A percentile compares a stretch with the other conserved stretches of the same genome.
These are phyloP conservation scores for Tuberolachnus salignus DNA, from an alignment of 2,888 invertebrate genomes.

Conservation along the genomic window DNA sequence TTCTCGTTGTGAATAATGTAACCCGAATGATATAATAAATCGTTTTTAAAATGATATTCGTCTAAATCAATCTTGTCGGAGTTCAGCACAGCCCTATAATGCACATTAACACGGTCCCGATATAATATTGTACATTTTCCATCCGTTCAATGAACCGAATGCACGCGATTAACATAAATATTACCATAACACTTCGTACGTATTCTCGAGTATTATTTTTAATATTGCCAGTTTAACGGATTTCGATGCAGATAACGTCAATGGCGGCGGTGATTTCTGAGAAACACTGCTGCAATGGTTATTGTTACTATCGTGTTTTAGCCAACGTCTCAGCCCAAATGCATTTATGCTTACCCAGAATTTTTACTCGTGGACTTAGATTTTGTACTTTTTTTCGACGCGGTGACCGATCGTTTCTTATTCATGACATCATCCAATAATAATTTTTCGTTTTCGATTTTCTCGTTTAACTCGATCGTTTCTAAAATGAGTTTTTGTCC, in stretches of 20 bases:
- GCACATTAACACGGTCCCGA: background rate
- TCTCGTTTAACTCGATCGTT: background rate
- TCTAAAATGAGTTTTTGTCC: conserved; percentile 8
- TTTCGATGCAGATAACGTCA: no score
- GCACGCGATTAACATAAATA: background rate
- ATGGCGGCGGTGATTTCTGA: no score
- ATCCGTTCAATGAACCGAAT: background rate
- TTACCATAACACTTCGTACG: conserved; percentile 36
- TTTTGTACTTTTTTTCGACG: background rate
- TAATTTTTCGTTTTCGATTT: background rate
- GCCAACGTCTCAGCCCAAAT: no score
- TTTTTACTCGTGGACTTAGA: background rate
- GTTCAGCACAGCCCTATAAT: background rate
- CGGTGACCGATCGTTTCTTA: conserved; percentile 11
- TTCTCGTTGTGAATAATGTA: background rate
- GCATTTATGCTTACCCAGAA: background rate
- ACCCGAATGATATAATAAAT: background rate
- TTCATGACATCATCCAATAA: background rate
- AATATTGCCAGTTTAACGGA: background rate
- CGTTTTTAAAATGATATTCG: conserved; percentile 38
- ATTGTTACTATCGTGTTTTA: no score
- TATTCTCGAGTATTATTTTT: conserved; percentile 3
- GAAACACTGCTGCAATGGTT: no score
- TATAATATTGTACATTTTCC: background rate
- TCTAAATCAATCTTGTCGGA: conserved; percentile 6